Conservation (phyloP, 2,797 vertebrate genomes). For the Eulemur coronatus region DNA sequence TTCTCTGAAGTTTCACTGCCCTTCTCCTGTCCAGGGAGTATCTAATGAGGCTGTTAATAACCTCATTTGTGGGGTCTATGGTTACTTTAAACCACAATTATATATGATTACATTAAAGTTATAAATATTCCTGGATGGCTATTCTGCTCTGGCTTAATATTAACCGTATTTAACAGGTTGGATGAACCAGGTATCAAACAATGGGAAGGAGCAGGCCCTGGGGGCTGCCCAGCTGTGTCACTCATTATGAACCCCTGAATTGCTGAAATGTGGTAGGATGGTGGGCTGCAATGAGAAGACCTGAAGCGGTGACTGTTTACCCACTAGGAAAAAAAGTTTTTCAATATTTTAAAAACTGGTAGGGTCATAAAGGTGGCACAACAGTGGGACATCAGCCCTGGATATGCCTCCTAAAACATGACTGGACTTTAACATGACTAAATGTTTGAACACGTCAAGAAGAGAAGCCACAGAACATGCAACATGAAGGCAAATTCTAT, state of each 20-base stretch:
- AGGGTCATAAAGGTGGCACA: background rate
- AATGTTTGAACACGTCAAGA: background rate
- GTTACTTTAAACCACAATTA: background rate
- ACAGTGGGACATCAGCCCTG: background rate
- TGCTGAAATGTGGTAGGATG: background rate
- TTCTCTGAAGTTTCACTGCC: background rate
- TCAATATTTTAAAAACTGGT: background rate
- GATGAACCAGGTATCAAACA: background rate
- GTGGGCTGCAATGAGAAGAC: background rate
- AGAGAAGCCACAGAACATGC: background rate
- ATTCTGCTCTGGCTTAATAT: background rate
- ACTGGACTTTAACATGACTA: background rate
- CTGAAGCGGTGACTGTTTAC: background rate
- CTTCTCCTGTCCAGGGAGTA: background rate
- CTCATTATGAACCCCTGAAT: background rate
- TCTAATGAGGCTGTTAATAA: background rate
- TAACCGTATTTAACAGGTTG: background rate
- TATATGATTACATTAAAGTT: background rate
- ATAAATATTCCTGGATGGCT: background rate
- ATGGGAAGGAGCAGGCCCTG: background rate
- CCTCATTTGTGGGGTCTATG: background rate
- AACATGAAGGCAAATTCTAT: background rate
- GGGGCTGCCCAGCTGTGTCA: background rate
- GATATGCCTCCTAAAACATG: background rate
- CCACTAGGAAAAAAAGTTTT: background rate